Conservation (phyloP, 2,113 vertebrate genomes). For the Coregonus clupeaformis region DNA sequence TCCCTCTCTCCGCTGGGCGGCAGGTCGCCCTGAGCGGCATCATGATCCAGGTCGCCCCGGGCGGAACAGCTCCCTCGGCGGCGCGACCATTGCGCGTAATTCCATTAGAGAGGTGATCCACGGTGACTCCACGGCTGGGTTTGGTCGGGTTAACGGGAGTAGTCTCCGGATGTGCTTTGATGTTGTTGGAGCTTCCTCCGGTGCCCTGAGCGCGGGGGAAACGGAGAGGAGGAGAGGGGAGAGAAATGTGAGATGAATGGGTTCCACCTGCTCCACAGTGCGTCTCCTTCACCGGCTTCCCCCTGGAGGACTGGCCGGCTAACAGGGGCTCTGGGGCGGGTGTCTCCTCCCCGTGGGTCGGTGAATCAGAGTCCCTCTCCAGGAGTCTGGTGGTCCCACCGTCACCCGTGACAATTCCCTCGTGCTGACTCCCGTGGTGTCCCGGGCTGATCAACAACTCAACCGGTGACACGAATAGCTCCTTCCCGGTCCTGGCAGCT, state of each 20-base stretch:
- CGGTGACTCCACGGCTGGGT: background rate
- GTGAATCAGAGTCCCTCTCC: slow-evolving; percentile 14
- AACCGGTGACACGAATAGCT: background rate
- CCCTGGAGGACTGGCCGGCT: background rate
- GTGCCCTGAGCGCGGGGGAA: slow-evolving; percentile 13
- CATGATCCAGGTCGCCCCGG: slow-evolving; percentile 29
- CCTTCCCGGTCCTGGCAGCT: background rate
- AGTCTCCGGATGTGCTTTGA: slow-evolving; percentile 14
- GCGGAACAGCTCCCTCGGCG: slow-evolving; percentile 2
- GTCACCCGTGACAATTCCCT: slow-evolving; percentile 22
- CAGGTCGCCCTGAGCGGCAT: slow-evolving; percentile 18
- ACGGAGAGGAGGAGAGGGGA: slow-evolving; percentile 17
- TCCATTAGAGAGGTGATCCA: slow-evolving; percentile 17
- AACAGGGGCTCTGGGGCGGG: background rate
- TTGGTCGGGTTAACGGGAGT: background rate
- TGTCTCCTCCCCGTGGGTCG: slow-evolving; percentile 6
- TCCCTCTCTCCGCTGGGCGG: background rate
- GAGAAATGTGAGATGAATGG: background rate
- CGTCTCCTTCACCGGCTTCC: too few species aligned
- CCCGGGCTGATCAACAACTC: slow-evolving; percentile 16
- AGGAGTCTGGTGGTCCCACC: slow-evolving; percentile 21
- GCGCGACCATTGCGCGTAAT: slow-evolving; percentile 12
- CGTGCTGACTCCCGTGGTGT: slow-evolving; percentile 23
- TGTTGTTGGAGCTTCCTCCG: slow-evolving; percentile 16
- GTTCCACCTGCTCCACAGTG: too few species aligned